phyloP scores from a whole-genome alignment of 2,113 vertebrate species.

The Lipophrys pholis region DNA sequence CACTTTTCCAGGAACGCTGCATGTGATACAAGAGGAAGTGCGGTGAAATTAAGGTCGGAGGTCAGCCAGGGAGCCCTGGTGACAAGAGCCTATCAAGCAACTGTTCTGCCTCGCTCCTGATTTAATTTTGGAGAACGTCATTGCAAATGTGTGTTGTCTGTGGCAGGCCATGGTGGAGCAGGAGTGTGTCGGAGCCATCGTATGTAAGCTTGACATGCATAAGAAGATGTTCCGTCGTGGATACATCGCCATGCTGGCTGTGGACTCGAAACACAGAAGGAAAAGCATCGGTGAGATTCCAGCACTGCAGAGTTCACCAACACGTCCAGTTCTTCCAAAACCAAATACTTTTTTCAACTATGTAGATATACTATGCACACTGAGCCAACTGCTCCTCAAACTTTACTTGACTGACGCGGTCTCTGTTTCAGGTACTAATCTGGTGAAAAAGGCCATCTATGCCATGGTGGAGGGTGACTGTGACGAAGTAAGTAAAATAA shows the following conservation, averaged over 20 bases:
- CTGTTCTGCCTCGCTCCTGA: no score
- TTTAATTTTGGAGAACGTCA: no score
- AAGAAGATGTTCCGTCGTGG: conserved; percentile 99
- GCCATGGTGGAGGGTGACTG: conserved; percentile 99
- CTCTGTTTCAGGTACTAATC: conserved; percentile 94
- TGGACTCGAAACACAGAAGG: conserved; percentile 99
- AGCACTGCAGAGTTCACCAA: no score
- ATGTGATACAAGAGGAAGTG: conserved; percentile 56
- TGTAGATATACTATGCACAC: conserved; percentile 20
- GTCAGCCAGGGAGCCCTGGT: conserved; percentile 33
- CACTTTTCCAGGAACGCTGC: conserved; percentile 24
- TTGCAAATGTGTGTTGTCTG: conserved; percentile 37
- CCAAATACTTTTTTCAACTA: conserved; percentile 22
- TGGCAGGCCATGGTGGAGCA: conserved; percentile 98
- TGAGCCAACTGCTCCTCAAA: no score
- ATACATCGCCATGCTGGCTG: conserved; percentile 99
- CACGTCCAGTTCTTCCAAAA: neutral
- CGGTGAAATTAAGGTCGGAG: conserved; percentile 42
- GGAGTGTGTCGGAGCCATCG: conserved; percentile 99
- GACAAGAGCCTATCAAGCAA: no score
- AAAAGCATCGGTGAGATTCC: conserved; percentile 97
- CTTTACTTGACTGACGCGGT: no score
- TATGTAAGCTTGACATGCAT: conserved; percentile 99
- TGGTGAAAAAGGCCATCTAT: conserved; percentile 99
- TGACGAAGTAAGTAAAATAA: conserved; percentile 91